These are phyloP conservation scores for Ophiothrix spiculata DNA, from an alignment of 35 echinoderm and acorn worm species.

Conservation along the genomic window DNA sequence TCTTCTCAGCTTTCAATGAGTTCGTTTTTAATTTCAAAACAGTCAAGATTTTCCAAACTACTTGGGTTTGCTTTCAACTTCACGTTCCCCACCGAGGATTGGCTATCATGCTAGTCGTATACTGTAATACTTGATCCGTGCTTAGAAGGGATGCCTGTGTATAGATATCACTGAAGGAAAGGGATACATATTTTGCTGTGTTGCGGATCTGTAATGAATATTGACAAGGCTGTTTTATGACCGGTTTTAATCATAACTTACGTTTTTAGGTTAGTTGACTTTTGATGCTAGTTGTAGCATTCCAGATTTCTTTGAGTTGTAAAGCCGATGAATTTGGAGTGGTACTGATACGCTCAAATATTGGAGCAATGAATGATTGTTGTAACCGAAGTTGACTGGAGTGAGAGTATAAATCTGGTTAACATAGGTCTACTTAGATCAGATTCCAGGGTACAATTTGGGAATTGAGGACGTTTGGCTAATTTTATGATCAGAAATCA, in stretches of 20 bases:
- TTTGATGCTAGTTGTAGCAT: too few species aligned
- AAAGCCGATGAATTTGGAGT: too few species aligned
- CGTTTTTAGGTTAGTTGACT: neutral
- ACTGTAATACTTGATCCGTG: neutral
- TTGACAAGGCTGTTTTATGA: neutral
- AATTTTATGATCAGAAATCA: too few species aligned
- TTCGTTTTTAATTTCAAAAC: slow-evolving; percentile 9
- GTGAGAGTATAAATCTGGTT: too few species aligned
- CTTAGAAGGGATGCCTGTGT: neutral
- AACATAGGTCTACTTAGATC: too few species aligned
- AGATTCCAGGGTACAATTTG: too few species aligned
- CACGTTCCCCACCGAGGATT: neutral
- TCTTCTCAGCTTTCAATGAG: neutral
- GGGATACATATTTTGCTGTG: neutral
- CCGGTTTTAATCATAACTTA: neutral
- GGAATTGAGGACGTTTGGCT: too few species aligned
- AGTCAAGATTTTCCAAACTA: neutral
- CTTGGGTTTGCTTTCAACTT: neutral
- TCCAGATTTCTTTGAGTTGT: too few species aligned
- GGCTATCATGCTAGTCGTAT: neutral
- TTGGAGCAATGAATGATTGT: too few species aligned
- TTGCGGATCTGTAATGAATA: neutral
- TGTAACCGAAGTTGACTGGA: too few species aligned
- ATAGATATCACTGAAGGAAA: neutral
- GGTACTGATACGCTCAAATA: too few species aligned